Percentiles rank a stretch among this genome's conserved stretches.
Evolutionary conservation across 2,888 invertebrate species (phyloP).

Genomic region (Gerris lacustris): DNA sequence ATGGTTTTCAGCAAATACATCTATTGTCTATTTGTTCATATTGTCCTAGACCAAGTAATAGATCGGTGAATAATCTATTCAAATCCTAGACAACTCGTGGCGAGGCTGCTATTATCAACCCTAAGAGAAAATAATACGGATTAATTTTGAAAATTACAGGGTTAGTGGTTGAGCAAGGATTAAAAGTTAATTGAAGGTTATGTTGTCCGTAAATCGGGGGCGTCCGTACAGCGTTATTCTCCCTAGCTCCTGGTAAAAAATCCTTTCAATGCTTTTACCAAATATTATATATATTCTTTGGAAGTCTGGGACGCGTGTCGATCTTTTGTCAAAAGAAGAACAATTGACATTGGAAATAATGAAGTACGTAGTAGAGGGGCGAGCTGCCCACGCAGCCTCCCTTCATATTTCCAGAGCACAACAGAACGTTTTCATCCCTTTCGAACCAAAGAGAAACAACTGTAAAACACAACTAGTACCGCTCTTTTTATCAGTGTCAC

Average conservation of each 20-base stretch:
- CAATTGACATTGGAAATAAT: constrained; percentile 3
- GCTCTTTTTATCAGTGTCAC: neutral
- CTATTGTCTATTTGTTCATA: neutral
- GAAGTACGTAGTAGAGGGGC: neutral
- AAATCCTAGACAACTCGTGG: neutral
- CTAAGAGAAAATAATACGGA: neutral
- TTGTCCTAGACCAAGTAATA: too few species aligned
- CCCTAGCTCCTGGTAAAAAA: neutral
- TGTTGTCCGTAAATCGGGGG: neutral
- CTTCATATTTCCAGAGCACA: neutral
- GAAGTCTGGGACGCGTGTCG: neutral
- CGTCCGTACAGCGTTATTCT: neutral
- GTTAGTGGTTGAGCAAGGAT: neutral
- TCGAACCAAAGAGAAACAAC: neutral
- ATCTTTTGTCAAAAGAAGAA: neutral
- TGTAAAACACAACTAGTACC: too few species aligned
- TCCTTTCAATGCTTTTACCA: neutral
- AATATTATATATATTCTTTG: neutral
- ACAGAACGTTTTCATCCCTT: neutral
- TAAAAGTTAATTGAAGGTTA: constrained; percentile 1
- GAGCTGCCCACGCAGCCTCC: neutral
- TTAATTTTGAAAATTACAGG: constrained; percentile 5
- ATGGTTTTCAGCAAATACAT: neutral
- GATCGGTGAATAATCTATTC: neutral
- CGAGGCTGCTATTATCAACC: neutral